Percentiles rank a stretch among this genome's conserved stretches.
Conservation (phyloP, 2,113 vertebrate genomes). For the Otolemur garnettii region DNA sequence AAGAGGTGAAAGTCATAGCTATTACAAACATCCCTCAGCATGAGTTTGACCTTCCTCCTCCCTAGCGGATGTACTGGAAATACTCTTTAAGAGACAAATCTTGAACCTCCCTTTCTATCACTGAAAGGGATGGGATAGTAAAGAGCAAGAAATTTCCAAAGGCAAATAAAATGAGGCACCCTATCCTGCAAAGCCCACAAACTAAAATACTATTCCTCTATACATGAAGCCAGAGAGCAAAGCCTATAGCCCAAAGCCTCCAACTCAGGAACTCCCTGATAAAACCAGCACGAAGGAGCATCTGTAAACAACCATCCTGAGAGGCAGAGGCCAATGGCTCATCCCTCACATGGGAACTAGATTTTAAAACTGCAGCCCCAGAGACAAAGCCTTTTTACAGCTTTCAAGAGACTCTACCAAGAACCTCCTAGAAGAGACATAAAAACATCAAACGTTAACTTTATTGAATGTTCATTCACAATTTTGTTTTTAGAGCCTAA, state of each 20-base stretch:
- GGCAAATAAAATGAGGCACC: not conserved
- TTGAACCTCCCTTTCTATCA: not conserved
- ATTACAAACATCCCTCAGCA: conserved; percentile 46
- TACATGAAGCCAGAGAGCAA: not conserved
- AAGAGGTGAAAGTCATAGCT: conserved; percentile 41
- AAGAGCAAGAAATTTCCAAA: conserved; percentile 58
- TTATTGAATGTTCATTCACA: conserved; percentile 40
- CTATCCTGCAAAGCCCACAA: not conserved
- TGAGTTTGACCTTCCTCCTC: conserved; percentile 36
- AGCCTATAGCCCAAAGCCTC: not conserved
- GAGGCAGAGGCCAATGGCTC: not conserved
- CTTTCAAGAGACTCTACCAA: conserved; percentile 20
- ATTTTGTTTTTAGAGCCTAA: not conserved
- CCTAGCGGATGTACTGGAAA: conserved; percentile 19
- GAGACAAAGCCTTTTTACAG: conserved; percentile 33
- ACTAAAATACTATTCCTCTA: not conserved
- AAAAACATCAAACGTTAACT: conserved; percentile 2
- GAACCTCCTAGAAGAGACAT: not conserved
- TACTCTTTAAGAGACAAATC: not conserved
- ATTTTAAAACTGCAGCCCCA: not conserved
- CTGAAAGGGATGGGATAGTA: not conserved
- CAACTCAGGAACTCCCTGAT: not conserved
- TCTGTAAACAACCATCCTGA: not conserved
- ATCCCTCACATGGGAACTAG: not conserved
- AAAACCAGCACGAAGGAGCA: not conserved